Evolutionary conservation across 2,113 vertebrate genomes (phyloP).

Genomic region (Calcarius ornatus): DNA sequence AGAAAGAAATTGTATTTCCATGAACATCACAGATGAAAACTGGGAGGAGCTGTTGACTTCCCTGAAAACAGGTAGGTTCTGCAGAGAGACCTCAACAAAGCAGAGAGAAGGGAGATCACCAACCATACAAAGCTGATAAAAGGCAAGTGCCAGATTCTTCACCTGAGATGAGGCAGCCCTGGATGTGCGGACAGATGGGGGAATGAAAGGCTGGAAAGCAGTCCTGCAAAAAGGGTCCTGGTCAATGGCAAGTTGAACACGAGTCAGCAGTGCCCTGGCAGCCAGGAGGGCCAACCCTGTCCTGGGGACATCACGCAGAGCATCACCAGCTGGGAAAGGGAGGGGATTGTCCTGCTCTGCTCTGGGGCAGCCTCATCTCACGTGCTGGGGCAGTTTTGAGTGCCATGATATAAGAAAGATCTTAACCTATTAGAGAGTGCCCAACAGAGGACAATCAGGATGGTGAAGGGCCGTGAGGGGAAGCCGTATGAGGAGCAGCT

Average conservation of each 20-base stretch:
- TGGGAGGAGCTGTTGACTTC: not conserved
- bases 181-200: accelerated
- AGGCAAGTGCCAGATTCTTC: not conserved
- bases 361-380: accelerated
- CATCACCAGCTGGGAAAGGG: accelerated
- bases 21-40: not conserved
- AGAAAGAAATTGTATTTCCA: not conserved
- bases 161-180: not conserved
- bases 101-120: not conserved
- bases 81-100: not conserved
- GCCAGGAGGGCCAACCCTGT: not conserved
- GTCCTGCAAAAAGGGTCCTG: accelerated
- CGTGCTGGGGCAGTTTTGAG: not conserved
- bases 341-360: accelerated
- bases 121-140: not conserved
- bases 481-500: accelerated
- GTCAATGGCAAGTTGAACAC: accelerated
- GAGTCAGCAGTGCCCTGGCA: not conserved
- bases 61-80: not conserved
- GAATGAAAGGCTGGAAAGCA: not conserved
- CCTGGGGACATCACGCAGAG: not conserved
- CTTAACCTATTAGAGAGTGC: not conserved
- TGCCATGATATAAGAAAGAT: too few species aligned
- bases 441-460: not conserved
- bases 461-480: not conserved